These are phyloP conservation scores for Paracanthobrama guichenoti DNA, from an alignment of 2,113 vertebrate genomes.

Conservation along the genomic window DNA sequence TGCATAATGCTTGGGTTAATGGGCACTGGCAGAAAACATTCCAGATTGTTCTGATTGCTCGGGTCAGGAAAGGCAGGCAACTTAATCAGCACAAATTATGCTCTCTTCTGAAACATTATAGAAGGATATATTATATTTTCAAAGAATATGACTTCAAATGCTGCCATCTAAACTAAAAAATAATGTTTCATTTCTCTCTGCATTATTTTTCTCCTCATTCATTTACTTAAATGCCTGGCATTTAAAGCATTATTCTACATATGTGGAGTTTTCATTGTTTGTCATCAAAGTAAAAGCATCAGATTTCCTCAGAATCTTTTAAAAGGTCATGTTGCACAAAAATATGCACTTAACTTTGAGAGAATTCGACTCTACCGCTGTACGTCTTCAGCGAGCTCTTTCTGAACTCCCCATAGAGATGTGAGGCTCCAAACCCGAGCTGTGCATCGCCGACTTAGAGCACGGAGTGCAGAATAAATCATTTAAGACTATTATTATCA, in stretches of 20 bases:
- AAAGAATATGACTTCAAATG: constrained; percentile 31
- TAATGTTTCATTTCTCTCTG: background rate
- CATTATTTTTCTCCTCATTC: background rate
- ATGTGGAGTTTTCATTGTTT: constrained; percentile 28
- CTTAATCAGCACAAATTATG: constrained; percentile 21
- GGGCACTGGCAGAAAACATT: constrained; percentile 20
- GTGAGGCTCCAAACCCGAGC: constrained; percentile 9
- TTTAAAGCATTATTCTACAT: constrained; percentile 26
- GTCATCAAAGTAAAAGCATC: constrained; percentile 9
- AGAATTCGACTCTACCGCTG: background rate
- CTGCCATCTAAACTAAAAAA: constrained; percentile 21
- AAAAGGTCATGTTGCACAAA: constrained; percentile 35
- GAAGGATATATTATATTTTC: background rate
- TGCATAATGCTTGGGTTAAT: constrained; percentile 30
- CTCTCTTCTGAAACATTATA: background rate
- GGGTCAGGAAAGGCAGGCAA: constrained; percentile 28
- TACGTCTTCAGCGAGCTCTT: too few species aligned
- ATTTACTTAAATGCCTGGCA: constrained; percentile 35
- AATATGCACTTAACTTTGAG: background rate
- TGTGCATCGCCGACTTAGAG: constrained; percentile 17
- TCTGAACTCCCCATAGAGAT: constrained; percentile 23
- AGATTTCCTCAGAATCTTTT: constrained; percentile 19
- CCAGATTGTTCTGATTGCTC: background rate
- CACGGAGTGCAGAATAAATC: background rate
- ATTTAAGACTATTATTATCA: constrained; percentile 57